Conservation (phyloP, 2,888 invertebrate species). For the Cerastis leucographa region DNA sequence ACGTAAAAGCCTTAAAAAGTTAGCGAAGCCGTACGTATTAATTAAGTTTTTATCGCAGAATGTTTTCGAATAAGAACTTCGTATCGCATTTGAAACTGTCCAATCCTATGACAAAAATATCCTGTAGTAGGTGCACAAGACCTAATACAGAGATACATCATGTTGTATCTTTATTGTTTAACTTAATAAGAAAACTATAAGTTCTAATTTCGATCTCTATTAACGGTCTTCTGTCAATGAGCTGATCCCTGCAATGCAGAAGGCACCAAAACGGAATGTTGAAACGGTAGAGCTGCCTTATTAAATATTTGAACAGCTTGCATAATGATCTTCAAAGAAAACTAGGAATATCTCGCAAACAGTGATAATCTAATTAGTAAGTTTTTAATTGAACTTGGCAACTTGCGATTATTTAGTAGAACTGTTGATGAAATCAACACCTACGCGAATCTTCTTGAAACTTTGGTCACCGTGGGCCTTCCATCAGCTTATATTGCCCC, state of each 20-base stretch:
- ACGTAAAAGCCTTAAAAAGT: constrained; percentile 39
- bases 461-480: background rate
- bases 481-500: background rate
- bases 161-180: background rate
- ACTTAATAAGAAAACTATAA: background rate
- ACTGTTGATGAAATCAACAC: constrained; percentile 22
- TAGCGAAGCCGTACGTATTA: constrained; percentile 11
- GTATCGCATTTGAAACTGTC: background rate
- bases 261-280: background rate
- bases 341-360: constrained; percentile 15
- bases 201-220: background rate
- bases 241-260: background rate
- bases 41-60: background rate
- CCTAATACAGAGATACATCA: background rate
- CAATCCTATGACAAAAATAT: background rate
- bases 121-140: background rate
- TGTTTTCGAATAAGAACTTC: background rate
- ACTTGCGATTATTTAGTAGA: constrained; percentile 2
- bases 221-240: background rate
- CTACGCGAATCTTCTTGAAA: background rate
- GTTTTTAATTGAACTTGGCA: constrained; percentile 18
- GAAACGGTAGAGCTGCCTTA: background rate
- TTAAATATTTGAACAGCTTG: background rate
- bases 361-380: constrained; percentile 38
- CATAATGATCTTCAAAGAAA: background rate